A percentile compares a stretch with the other conserved stretches of the same genome.
phyloP scores from a whole-genome alignment of 2,888 invertebrate genomes.

The Pseudococcus longispinus region DNA sequence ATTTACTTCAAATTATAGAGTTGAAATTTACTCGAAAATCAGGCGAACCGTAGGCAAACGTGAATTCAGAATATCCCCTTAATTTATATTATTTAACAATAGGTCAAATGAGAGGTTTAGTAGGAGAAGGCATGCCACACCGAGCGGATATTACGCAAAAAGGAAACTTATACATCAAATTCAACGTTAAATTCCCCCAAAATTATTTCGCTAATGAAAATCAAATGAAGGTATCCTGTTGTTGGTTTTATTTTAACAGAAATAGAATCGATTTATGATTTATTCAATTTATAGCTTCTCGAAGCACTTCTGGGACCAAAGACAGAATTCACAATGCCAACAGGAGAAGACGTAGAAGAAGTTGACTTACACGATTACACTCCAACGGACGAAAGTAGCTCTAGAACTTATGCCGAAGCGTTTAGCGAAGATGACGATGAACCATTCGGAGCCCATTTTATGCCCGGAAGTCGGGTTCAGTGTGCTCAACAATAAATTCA shows the following conservation, averaged over 20 bases:
- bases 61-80: no score
- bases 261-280: background rate
- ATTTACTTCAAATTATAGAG: no score
- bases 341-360: constrained; percentile 84
- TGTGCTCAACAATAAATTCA: constrained; percentile 34
- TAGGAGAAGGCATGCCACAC: constrained; percentile 90
- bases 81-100: no score
- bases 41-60: no score
- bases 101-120: constrained; percentile 77
- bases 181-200: constrained; percentile 84
- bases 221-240: constrained; percentile 64
- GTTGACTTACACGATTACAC: constrained; percentile 81
- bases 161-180: constrained; percentile 86
- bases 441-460: background rate
- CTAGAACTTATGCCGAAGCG: constrained; percentile 30
- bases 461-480: constrained; percentile 23
- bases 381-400: constrained; percentile 66
- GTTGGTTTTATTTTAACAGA: background rate
- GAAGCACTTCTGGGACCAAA: constrained; percentile 79
- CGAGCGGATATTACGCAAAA: constrained; percentile 83
- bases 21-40: no score
- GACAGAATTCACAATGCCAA: constrained; percentile 74
- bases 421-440: constrained; percentile 50
- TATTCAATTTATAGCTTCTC: constrained; percentile 66
- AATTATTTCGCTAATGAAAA: constrained; percentile 78